Evolutionary conservation across 2,797 vertebrate genomes (phyloP), one percentile per base, ranked within the genome.

Genomic region (Anguilla pacifica): DNA sequence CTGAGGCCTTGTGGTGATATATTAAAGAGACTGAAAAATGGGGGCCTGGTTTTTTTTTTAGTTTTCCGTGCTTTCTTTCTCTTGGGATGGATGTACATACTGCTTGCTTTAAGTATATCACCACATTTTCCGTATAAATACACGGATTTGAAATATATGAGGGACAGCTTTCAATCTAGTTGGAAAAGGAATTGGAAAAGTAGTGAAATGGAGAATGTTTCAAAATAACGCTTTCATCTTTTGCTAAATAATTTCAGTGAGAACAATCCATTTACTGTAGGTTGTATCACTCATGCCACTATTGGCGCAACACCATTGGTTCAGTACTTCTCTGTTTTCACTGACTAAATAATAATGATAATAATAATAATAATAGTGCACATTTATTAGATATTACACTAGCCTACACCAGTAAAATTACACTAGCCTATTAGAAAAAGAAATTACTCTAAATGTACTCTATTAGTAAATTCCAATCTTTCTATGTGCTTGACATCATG

Each of bases 51-150:
- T 61, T 25, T 35, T 35, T 74, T 5, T 77, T 39, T 77, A 17
- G 11, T 39, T 77, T 43, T 43, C 72, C 72, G 25, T 19, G 72
- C 15, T 77, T 19, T 17, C 15, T 39, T 39, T 92, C 92, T 91
- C 85, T 87, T 84, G 88, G 95, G 91, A 89, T 86, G 35, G 89
- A 92, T 95, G 93, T 91, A 90, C 93, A 77, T 88, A 90, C 92
- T 94, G 88, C 91, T 92, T 95, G 87, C 94, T 94, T 96, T 95
- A 95, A 96, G 97, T 96, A 95, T 95, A 95, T 94, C 93, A 95
- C 94, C 93, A 95, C 92, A 94, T 94, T 96, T 94, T 95, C 95
- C 93, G 88, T 93, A 88, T 94, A 94, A 96, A 94, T 90, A 92
- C 88, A 86, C 88, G 89, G 92, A 93, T 95, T 94, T 96, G 94